phyloP scores from a whole-genome alignment of 2,888 invertebrate species.

The Torymus tubicola region DNA sequence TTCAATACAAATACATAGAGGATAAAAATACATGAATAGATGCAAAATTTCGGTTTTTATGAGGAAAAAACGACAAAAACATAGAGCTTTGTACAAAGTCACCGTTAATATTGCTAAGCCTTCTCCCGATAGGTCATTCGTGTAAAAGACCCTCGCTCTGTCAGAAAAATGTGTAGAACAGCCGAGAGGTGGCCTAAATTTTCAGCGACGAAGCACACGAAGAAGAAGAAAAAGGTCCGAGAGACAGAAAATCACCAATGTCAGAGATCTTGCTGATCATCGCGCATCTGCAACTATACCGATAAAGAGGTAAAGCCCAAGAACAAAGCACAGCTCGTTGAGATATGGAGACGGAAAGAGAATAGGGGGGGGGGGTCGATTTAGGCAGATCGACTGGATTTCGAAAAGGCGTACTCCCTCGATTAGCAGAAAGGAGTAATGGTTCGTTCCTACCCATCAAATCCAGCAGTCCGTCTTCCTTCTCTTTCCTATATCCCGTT shows the following conservation, averaged over 20 bases:
- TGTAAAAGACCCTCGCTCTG: no score
- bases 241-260: neutral
- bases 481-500: conserved; percentile 16
- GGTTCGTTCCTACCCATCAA: conserved; percentile 47
- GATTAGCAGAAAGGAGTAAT: conserved; percentile 51
- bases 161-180: no score
- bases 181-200: neutral
- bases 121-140: no score
- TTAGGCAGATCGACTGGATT: conserved; percentile 34
- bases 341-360: neutral
- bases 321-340: no score
- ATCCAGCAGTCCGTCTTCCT: conserved; percentile 6
- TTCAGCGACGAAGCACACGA: neutral
- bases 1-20: no score
- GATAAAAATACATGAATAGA: no score
- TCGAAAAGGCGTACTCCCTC: conserved; percentile 40
- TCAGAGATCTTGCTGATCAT: conserved; percentile 15
- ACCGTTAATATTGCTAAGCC: no score
- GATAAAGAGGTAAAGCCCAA: neutral
- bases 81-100: no score
- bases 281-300: conserved; percentile 4
- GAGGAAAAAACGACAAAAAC: no score
- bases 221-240: neutral
- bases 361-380: conserved; percentile 28
- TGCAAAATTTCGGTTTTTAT: no score